Evolutionary conservation across 2,888 invertebrate species (phyloP).

Genomic region (Cerastis rubricosa): DNA sequence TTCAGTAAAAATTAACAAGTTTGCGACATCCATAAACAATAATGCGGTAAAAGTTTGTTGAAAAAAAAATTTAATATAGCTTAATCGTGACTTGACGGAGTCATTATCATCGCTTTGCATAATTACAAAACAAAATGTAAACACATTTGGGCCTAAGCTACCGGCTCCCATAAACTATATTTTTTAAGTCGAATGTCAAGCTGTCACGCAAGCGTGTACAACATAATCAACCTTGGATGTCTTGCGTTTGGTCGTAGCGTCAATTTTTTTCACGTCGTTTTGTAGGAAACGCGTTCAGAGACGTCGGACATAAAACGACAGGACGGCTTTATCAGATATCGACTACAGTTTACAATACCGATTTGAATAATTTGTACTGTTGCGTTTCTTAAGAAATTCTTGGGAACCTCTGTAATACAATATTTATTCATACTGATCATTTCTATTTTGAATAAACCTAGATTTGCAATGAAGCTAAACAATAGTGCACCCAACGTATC

Average conservation of each 20-base stretch:
- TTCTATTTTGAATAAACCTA: constrained; percentile 32
- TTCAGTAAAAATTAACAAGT: constrained; percentile 56
- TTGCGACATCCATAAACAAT: constrained; percentile 55
- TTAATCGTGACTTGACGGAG: constrained; percentile 78
- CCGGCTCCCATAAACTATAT: constrained; percentile 73
- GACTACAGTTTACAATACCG: constrained; percentile 31
- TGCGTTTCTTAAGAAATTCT: background rate
- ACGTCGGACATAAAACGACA: constrained; percentile 31
- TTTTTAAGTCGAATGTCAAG: constrained; percentile 81
- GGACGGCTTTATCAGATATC: constrained; percentile 33
- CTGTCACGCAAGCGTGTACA: constrained; percentile 83
- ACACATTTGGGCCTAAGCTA: constrained; percentile 77
- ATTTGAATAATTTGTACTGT: constrained; percentile 29
- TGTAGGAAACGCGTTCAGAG: constrained; percentile 39
- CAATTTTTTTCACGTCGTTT: constrained; percentile 70
- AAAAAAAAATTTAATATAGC: constrained; percentile 67
- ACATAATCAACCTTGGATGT: constrained; percentile 72
- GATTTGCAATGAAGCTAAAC: constrained; percentile 32
- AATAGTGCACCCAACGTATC: constrained; percentile 71
- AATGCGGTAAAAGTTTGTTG: constrained; percentile 60
- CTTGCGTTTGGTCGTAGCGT: constrained; percentile 57
- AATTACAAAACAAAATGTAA: constrained; percentile 80
- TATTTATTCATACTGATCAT: constrained; percentile 25
- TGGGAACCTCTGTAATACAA: constrained; percentile 18
- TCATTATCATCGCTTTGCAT: constrained; percentile 79